Conservation (phyloP, 1,140 invertebrate species). For the Diuraphis noxia region DNA sequence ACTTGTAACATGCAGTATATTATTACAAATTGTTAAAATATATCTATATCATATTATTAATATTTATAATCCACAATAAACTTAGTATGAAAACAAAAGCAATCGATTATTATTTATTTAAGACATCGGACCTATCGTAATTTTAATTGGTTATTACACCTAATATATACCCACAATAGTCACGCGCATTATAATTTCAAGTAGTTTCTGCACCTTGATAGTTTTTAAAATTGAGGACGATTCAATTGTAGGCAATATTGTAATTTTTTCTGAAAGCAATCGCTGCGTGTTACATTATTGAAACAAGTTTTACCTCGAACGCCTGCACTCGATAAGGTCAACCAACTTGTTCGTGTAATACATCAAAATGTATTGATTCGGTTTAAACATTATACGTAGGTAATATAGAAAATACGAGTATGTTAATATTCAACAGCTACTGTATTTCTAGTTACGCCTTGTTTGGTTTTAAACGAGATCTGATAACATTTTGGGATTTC, state of each 20-base stretch:
- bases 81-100: neutral
- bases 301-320: conserved; percentile 15
- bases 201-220: neutral
- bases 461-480: neutral
- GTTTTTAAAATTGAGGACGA: neutral
- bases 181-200: neutral
- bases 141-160: neutral
- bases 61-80: neutral
- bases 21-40: no score
- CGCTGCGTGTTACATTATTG: neutral
- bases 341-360: conserved; percentile 10
- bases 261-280: neutral
- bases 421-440: neutral
- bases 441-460: neutral
- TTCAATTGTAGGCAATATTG: neutral
- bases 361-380: neutral
- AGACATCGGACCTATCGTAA: neutral
- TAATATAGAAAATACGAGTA: neutral
- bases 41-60: no score
- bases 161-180: conserved; percentile 3
- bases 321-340: neutral
- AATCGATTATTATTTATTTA: neutral
- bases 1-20: no score
- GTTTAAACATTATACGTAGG: neutral
- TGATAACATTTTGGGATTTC: neutral